These are phyloP conservation scores for Heliconius hortense DNA, from an alignment of 2,888 invertebrate species.

Conservation along the genomic window DNA sequence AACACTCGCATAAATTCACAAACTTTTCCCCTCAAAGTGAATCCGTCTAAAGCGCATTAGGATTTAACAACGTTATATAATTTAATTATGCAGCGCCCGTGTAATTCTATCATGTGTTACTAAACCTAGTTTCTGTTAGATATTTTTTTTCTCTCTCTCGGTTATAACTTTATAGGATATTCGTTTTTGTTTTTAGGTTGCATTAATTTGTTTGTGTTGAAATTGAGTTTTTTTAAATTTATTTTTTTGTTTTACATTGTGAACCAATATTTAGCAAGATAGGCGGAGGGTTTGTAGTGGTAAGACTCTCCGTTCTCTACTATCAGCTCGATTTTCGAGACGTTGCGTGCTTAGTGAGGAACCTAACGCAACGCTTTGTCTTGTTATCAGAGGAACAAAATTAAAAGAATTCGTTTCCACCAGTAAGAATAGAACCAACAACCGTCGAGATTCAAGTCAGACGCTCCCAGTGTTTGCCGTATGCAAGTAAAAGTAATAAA, in stretches of 20 bases:
- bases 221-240: too few species aligned
- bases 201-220: too few species aligned
- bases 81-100: constrained; percentile 3
- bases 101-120: not conserved
- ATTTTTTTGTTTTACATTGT: too few species aligned
- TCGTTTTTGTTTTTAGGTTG: not conserved
- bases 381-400: too few species aligned
- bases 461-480: too few species aligned
- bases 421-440: too few species aligned
- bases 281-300: not conserved
- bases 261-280: not conserved
- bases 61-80: constrained; percentile 7
- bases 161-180: not conserved
- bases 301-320: not conserved
- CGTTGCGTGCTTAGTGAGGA: too few species aligned
- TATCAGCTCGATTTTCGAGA: too few species aligned
- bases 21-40: constrained; percentile 13
- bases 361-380: too few species aligned
- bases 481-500: too few species aligned
- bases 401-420: too few species aligned
- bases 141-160: not conserved
- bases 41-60: constrained; percentile 17
- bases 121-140: constrained; percentile 7
- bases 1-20: not conserved
- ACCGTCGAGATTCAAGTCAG: too few species aligned